Base-by-base conservation (phyloP, 2,797 vertebrate genomes). In the Anniella stebbinsi region DNA sequence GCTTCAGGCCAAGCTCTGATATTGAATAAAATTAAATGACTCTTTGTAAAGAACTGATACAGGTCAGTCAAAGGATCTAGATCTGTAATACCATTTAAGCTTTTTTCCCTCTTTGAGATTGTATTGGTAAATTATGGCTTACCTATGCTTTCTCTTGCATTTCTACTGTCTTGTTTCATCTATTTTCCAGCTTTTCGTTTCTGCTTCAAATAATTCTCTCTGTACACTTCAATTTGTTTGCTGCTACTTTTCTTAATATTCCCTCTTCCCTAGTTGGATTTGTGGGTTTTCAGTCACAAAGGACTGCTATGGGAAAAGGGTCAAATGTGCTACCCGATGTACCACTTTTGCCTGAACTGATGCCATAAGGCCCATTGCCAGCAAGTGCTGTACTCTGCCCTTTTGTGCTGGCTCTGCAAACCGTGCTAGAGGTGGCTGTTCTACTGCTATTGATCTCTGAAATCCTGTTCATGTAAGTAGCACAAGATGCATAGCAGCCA, bases 281-380 rank as follows among this genome's bases (percentile, higher is more conserved):
- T 45, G 18, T 66, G 75, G 4, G 11, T 87, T 80, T n/a, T 87
- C 86, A 67, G 7, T 41, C 78, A 66, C 18, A 51, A 78, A 69
- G 18, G 13, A 28, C 23, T 86, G 48, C 60, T 36, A 4, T 25
- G 41, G 41, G 41, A 23, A 51, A 67, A 48, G 38, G 18, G 3
- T 67, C 28, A 67, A 38, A 60, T 36, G 60, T 57, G 36, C 70
- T 51, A 84, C 45, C 30, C 8, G 33, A 54, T 85, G 48, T 72
- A 54, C 48, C 33, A 54, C 69, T 60, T 86, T 86, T 75, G 81
- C 63, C 81, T 84, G 69, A 86, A 86, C 51, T 57, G 69, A 6
- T 86, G 84, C 84, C 48, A 60, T 57, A 73, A 38, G n/a, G 48
- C n/a, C 51, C 21, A 75, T 12, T 57, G 69, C 69, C 70, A 86